Percentiles rank a stretch among this genome's conserved stretches.
Conservation (phyloP, 2,888 invertebrate species). For the Uloborus plumipes region DNA sequence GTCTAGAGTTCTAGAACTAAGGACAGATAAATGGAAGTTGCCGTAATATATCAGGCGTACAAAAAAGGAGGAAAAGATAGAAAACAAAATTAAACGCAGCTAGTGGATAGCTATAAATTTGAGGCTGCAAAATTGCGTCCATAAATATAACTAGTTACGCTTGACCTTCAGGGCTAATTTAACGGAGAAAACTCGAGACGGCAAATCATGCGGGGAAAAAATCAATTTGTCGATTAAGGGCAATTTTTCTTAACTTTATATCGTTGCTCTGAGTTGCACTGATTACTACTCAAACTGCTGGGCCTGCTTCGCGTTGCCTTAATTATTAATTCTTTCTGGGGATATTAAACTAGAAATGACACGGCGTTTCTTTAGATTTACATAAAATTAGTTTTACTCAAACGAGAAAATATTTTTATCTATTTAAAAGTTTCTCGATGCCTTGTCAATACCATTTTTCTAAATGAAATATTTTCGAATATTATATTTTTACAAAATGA, state of each 20-base stretch:
- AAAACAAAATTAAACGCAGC: slow-evolving; percentile 40
- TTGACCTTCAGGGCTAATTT: slow-evolving; percentile 58
- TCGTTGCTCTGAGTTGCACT: slow-evolving; percentile 35
- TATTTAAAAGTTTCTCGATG: no score
- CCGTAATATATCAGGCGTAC: slow-evolving; percentile 32
- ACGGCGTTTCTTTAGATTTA: not conserved
- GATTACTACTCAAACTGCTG: slow-evolving; percentile 23
- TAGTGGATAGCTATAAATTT: slow-evolving; percentile 43
- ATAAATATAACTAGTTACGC: slow-evolving; percentile 55
- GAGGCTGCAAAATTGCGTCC: slow-evolving; percentile 51
- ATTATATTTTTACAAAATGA: no score
- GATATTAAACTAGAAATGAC: not conserved
- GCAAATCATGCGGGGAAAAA: slow-evolving; percentile 51
- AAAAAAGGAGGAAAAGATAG: slow-evolving; percentile 16
- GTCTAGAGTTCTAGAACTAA: slow-evolving; percentile 2
- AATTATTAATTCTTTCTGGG: not conserved
- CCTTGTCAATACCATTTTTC: no score
- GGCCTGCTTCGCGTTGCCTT: not conserved
- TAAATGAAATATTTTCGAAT: no score
- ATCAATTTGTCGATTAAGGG: slow-evolving; percentile 57
- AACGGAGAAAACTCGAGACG: slow-evolving; percentile 39
- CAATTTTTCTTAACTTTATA: slow-evolving; percentile 36
- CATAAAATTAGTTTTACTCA: no score
- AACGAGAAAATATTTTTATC: no score
- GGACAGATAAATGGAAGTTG: slow-evolving; percentile 31